phyloP scores from a whole-genome alignment of 2,113 vertebrate species.

The Scomber colias region DNA sequence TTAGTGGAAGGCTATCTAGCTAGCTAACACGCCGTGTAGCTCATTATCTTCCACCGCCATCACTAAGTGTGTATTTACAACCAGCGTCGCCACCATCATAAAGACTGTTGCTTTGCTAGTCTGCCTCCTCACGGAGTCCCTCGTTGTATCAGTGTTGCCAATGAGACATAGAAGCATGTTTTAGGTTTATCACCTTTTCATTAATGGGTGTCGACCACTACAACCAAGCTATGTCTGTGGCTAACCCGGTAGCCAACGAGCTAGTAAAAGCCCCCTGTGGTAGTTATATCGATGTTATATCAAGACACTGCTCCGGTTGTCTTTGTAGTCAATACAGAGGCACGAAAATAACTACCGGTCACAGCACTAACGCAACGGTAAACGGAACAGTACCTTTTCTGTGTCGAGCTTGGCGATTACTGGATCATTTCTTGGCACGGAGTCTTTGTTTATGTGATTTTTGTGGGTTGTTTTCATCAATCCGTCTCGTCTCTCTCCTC shows the following conservation, averaged over 20 bases:
- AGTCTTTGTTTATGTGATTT: slow-evolving; percentile 60
- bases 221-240: slow-evolving; percentile 27
- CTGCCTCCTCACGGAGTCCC: slow-evolving; percentile 37
- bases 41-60: slow-evolving; percentile 45
- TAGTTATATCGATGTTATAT: slow-evolving; percentile 55
- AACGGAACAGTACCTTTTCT: slow-evolving; percentile 65
- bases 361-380: neutral
- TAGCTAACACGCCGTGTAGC: slow-evolving; percentile 40
- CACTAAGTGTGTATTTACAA: slow-evolving; percentile 51
- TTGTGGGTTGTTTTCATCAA: slow-evolving; percentile 72
- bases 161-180: slow-evolving; percentile 5
- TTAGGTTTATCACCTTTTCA: neutral
- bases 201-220: slow-evolving; percentile 1
- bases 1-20: slow-evolving; percentile 1
- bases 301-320: slow-evolving; percentile 46
- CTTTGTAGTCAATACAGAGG: slow-evolving; percentile 59
- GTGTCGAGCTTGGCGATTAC: slow-evolving; percentile 58
- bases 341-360: neutral
- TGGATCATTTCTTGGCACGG: slow-evolving; percentile 46
- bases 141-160: neutral
- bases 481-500: slow-evolving; percentile 74
- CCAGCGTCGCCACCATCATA: neutral
- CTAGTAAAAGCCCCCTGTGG: slow-evolving; percentile 45
- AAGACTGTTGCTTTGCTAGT: slow-evolving; percentile 42
- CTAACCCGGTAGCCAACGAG: slow-evolving; percentile 61